A percentile compares a stretch with the other conserved stretches of the same genome.
These are phyloP conservation scores for Muscicapa comitata DNA, from an alignment of 2,797 vertebrate genomes.

Conservation along the genomic window DNA sequence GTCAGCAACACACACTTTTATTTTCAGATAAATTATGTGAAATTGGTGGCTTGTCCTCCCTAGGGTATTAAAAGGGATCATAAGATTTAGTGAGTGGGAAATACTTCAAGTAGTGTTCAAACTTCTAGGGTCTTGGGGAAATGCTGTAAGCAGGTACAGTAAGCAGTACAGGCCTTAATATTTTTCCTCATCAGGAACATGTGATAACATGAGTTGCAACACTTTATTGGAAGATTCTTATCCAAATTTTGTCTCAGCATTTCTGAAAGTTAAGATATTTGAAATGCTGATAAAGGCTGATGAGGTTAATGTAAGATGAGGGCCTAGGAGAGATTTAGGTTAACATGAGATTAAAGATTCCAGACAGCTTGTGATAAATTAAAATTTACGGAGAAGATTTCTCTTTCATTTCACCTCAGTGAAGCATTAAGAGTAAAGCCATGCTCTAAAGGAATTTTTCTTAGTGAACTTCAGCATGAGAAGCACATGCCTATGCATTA, in stretches of 20 bases:
- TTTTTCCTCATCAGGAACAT: not conserved
- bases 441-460: not conserved
- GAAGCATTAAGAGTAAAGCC: not conserved
- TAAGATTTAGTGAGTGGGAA: not conserved
- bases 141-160: not conserved
- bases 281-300: not conserved
- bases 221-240: not conserved
- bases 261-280: constrained; percentile 13
- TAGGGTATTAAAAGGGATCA: not conserved
- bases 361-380: not conserved
- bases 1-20: not conserved
- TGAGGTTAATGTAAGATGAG: constrained; percentile 3
- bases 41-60: not conserved
- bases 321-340: not conserved
- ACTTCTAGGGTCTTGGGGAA: not conserved
- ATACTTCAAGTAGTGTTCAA: not conserved
- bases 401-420: not conserved
- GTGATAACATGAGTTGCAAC: not conserved
- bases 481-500: not conserved
- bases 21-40: constrained; percentile 20
- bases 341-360: not conserved
- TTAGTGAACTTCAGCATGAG: not conserved
- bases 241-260: not conserved
- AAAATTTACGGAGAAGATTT: not conserved
- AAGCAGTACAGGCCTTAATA: not conserved